phyloP scores from a whole-genome alignment of 2,797 vertebrate species.

The Harpagifer antarcticus region DNA sequence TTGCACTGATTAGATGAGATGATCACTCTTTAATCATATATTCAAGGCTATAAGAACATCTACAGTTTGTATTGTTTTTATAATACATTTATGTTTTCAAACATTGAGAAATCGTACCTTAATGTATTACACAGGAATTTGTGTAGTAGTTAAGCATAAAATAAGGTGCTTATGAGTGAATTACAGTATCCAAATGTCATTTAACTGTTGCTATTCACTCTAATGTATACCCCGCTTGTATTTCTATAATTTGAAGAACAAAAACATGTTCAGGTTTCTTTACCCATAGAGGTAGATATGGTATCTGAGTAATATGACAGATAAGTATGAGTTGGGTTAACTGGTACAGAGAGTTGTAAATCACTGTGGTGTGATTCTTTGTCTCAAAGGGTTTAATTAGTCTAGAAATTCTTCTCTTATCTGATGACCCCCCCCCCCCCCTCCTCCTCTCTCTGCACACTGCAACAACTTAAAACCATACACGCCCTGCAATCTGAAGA shows the following conservation, averaged over 20 bases:
- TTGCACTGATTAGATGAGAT: conserved; percentile 79
- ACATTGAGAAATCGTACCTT: conserved; percentile 13
- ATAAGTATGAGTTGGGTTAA: conserved; percentile 88
- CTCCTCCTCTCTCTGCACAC: conserved; percentile 69
- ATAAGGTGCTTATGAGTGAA: conserved; percentile 13
- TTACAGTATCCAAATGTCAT: conserved; percentile 29
- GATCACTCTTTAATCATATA: conserved; percentile 69
- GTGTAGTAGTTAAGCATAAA: conserved; percentile 12
- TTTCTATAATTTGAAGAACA: conserved; percentile 35
- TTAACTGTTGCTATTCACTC: conserved; percentile 37
- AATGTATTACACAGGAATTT: conserved; percentile 21
- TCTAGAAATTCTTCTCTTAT: conserved; percentile 87
- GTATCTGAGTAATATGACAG: conserved; percentile 83
- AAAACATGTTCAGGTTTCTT: conserved; percentile 41
- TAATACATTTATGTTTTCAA: conserved; percentile 45
- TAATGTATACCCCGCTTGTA: not conserved
- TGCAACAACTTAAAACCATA: conserved; percentile 86
- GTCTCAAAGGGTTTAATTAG: conserved; percentile 91
- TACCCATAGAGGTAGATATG: conserved; percentile 72
- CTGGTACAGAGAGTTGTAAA: conserved; percentile 89
- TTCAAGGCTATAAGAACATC: conserved; percentile 46
- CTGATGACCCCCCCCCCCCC: conserved; percentile 81
- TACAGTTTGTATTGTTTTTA: conserved; percentile 36
- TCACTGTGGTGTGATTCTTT: conserved; percentile 87
- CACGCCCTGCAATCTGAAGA: conserved; percentile 86